Evolutionary conservation across 2,113 vertebrate species (phyloP), one percentile per base, ranked within the genome.

Genomic region (Triplophysa tibetana): DNA sequence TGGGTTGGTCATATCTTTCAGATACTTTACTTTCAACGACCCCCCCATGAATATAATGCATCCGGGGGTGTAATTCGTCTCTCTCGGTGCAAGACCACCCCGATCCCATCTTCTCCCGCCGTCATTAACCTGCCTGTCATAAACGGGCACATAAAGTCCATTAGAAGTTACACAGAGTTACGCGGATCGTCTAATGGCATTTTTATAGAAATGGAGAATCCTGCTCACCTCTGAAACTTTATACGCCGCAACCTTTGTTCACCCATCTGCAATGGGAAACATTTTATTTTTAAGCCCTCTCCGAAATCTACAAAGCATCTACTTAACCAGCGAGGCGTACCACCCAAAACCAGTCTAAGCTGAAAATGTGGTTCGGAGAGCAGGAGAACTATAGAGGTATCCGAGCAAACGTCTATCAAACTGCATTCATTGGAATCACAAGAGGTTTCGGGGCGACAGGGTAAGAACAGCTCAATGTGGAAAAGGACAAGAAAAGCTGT

Each of bases 51-150:
- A 75, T 64, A 52, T 11, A 64, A 63, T 21, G 76, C 77, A 79
- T 85, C 82, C 81, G 82, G 70, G 82, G 65, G 84, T 81, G 75
- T 77, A 74, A 81, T 82, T 84, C 12, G 64, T 72, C 60, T 80
- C 75, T 80, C 63, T 48, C 41, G 24, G 45, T 41, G 62, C 69
- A 73, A 63, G 48, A 23, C 66, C 70, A 70, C 75, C 72, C 65
- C 52, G 56, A 45, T 70, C 60, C 41, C 11, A 60, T 72, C 63
- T n/a, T 56, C 50, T 14, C 19, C 66, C 12, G 9, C 14, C 3
- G 21, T 76, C 56, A 29, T 81, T 81, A 78, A 78, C 23, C 56
- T 69, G 48, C 77, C 69, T 38, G 13, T 77, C 75, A 33, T 83
- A 79, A 78, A 79, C 54, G 16, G 61, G 41, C 56, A 62, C 54